Conservation (phyloP, 2,888 invertebrate species). For the Panopea generosa region DNA sequence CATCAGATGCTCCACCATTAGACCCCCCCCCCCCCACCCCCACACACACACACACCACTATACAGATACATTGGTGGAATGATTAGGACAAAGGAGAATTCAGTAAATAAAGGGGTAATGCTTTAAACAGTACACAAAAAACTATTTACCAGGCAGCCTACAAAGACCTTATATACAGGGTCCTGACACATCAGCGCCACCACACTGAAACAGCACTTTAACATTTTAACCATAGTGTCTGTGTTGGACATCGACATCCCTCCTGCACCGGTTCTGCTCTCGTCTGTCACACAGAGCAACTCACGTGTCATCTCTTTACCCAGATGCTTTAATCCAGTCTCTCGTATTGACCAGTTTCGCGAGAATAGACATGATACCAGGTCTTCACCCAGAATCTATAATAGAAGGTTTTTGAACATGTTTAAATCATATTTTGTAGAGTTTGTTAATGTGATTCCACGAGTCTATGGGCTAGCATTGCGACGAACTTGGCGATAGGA, state of each 20-base stretch:
- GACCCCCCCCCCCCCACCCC: too few species aligned
- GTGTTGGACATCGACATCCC: conserved; percentile 72
- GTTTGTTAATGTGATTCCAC: too few species aligned
- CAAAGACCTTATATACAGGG: conserved; percentile 86
- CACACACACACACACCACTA: too few species aligned
- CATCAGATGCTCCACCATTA: too few species aligned
- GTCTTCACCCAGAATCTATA: conserved; percentile 84
- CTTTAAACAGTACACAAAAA: neutral
- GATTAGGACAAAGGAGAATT: neutral
- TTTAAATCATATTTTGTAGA: too few species aligned
- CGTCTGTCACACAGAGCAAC: conserved; percentile 76
- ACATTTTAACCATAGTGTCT: conserved; percentile 76
- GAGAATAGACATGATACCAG: conserved; percentile 85
- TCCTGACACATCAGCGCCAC: conserved; percentile 85
- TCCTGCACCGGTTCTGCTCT: conserved; percentile 66
- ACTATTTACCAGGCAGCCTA: conserved; percentile 84
- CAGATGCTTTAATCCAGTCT: conserved; percentile 83
- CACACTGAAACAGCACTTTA: conserved; percentile 84
- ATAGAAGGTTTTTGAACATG: too few species aligned
- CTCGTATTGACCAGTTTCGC: conserved; percentile 85
- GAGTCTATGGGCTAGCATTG: too few species aligned
- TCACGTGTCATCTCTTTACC: conserved; percentile 79
- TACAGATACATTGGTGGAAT: neutral
- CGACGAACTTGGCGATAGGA: too few species aligned
- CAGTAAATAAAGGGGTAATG: neutral